phyloP scores from a whole-genome alignment of 35 echinoderm and acorn worm genomes.

The Apostichopus japonicus region DNA sequence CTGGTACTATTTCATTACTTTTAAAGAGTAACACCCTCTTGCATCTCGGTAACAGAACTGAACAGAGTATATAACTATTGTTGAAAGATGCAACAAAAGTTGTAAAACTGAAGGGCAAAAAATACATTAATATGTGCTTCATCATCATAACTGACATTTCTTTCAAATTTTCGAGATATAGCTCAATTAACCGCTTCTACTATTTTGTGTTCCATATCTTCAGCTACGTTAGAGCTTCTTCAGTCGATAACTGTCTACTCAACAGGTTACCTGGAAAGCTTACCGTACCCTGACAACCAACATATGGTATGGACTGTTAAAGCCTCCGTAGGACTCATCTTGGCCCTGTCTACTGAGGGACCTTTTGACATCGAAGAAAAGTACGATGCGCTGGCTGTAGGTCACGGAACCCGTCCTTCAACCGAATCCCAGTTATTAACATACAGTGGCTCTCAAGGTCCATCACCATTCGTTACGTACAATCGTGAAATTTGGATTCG shows the following conservation, averaged over 20 bases:
- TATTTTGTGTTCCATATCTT: background rate
- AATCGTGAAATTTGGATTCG: constrained; percentile 14
- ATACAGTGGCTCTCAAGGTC: constrained; percentile 17
- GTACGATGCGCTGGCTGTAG: background rate
- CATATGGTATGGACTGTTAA: constrained; percentile 5
- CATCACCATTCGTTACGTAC: background rate
- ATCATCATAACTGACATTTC: no score
- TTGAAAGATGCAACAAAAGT: no score
- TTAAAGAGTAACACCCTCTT: no score
- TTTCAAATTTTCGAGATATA: background rate
- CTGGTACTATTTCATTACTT: no score
- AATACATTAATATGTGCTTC: no score
- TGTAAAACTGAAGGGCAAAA: background rate
- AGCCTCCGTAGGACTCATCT: background rate
- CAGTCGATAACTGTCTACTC: background rate
- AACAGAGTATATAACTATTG: no score
- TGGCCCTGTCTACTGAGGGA: background rate
- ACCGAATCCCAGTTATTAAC: background rate
- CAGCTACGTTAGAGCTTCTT: background rate
- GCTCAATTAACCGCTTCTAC: background rate
- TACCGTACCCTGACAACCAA: background rate
- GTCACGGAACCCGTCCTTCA: background rate
- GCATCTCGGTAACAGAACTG: no score
- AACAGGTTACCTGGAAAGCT: background rate
- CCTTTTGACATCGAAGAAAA: background rate